Percentiles rank a stretch among this genome's conserved stretches.
phyloP scores from a whole-genome alignment of 2,888 invertebrate species.

The Oscheius myriophilus region DNA sequence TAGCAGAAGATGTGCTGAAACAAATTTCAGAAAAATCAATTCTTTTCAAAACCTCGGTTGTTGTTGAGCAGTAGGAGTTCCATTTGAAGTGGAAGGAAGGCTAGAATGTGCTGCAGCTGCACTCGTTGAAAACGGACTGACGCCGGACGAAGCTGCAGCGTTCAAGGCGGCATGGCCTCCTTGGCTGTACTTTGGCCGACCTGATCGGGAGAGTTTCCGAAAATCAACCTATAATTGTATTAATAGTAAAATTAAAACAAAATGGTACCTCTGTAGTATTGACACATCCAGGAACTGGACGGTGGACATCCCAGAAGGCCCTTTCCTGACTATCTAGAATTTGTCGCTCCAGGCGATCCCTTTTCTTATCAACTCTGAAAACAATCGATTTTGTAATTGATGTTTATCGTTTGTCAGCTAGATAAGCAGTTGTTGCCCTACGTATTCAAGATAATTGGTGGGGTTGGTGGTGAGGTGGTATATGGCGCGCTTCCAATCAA shows the following conservation, averaged over 20 bases:
- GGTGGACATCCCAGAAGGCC: constrained; percentile 99
- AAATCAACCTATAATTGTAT: constrained; percentile 87
- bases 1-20: constrained; percentile 27
- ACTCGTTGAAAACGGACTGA: constrained; percentile 50
- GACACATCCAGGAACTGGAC: constrained; percentile 98
- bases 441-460: no score
- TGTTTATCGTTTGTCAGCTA: no score
- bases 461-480: no score
- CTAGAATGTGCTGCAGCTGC: constrained; percentile 57
- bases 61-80: constrained; percentile 26
- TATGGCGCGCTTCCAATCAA: no score
- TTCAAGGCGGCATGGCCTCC: constrained; percentile 57
- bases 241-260: background rate
- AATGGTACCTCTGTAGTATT: constrained; percentile 89
- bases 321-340: constrained; percentile 97
- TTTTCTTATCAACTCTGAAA: constrained; percentile 89
- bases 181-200: constrained; percentile 69
- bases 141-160: constrained; percentile 50
- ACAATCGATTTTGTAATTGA: background rate
- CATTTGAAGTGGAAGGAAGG: constrained; percentile 57
- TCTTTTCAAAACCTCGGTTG: constrained; percentile 22
- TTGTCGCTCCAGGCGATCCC: constrained; percentile 96
- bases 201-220: constrained; percentile 83
- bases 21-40: no score
- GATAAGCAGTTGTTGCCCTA: no score